Evolutionary conservation across 2,888 invertebrate genomes (phyloP), one percentile per base, ranked within the genome.

Genomic region (Aromia moschata): DNA sequence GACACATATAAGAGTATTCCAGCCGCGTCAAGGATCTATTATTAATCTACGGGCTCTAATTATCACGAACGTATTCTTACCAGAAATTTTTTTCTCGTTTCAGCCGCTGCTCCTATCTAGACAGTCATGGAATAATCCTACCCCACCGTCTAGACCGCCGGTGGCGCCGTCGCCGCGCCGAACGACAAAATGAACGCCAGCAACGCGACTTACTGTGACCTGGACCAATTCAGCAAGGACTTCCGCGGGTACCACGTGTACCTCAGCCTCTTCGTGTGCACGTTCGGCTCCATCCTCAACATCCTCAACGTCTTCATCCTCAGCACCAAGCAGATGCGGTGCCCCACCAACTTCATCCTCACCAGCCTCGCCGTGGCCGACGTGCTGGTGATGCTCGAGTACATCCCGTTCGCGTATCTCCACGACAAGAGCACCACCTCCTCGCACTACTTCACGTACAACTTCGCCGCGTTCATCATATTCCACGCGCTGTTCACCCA

Each of bases 301-400:
- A 86, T 91, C 12, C 85, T 96, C 72, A 97, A 96, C 81, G 92
- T 96, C 64, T 89, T 92, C 33, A 94, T 96, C n/a, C 84, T 97
- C 51, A 92, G 94, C n/a, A 87, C 93, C 9, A 88, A 90, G 17
- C 93, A 94, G 80, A 96, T 96, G 95, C 84, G 86, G 65, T 93
- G 94, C 47, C 90, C 96, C 2, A 96, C 95, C 18, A 97, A 97
- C 82, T 89, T 91, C 49, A 94, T 97, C 57, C 86, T 97, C 44
- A 94, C 94, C 0, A 93, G 92, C 2, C 84, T 94, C 18, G 97
- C 97, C 0, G 89, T 96, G 7, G 94, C 96, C 14, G 96, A 97
- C 78, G 85, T 96, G 25, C 85, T 94, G n/a, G 96, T 96, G 14
- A 96, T 96, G 90, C 84, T 96, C 72, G 94, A 94, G 72, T 97